phyloP scores from a whole-genome alignment of 2,888 invertebrate genomes.

The Cecidostiba fungosa region DNA sequence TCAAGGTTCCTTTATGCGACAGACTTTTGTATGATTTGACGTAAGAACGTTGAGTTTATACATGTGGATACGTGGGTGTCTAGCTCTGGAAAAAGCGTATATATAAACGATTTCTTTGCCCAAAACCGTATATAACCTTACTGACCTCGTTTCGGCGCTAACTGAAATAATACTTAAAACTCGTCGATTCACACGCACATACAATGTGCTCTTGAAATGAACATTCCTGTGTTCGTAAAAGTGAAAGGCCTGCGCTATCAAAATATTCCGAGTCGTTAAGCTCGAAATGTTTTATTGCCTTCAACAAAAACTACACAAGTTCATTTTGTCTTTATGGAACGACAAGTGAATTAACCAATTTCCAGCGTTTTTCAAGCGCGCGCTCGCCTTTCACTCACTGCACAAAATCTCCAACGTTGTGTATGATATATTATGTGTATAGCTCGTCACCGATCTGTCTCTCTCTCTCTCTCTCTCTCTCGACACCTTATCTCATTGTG shows the following conservation, averaged over 20 bases:
- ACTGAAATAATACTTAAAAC: slow-evolving; percentile 47
- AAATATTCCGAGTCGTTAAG: slow-evolving; percentile 40
- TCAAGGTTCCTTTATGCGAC: background rate
- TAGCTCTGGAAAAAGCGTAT: background rate
- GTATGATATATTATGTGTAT: background rate
- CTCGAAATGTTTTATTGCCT: slow-evolving; percentile 30
- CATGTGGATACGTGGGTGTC: too few species aligned
- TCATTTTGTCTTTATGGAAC: background rate
- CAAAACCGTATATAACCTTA: slow-evolving; percentile 31
- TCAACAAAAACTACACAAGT: background rate
- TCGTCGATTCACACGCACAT: background rate
- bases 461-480: background rate
- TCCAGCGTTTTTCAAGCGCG: background rate
- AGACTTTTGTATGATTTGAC: too few species aligned
- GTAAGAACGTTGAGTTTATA: too few species aligned
- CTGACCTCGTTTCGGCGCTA: slow-evolving; percentile 46
- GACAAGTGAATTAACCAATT: background rate
- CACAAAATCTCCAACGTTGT: background rate
- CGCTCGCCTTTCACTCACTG: background rate
- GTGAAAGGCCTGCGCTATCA: slow-evolving; percentile 40
- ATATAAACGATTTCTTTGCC: background rate
- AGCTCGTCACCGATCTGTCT: too few species aligned
- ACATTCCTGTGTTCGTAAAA: slow-evolving; percentile 35
- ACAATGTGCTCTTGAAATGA: slow-evolving; percentile 14
- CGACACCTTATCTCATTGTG: background rate